Base-by-base conservation (phyloP, 2,888 invertebrate species). In the Rhyacophila evoluta region DNA sequence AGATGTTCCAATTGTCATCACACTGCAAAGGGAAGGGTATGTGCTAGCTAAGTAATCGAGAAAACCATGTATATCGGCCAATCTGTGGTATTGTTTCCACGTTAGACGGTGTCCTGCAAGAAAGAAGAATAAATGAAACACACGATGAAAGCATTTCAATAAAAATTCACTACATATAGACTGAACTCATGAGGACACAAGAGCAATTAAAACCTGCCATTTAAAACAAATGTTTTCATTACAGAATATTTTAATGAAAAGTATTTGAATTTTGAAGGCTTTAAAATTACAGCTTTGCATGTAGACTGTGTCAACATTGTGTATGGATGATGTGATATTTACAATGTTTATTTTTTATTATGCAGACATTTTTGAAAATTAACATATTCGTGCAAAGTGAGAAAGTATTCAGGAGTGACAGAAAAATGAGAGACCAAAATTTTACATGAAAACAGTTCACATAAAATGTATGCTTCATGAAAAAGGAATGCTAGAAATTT, bases 11-110 rank as follows among this genome's bases (percentile, higher is more conserved):
- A 97, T 95, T 4, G 90, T 91, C 84, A 92, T 90, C 0, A 95
- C 92, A 0, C 92, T 92, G 82, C 95, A 95, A 5, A 93, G 89
- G 19, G 94, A 91, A 0, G 95, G 95, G 86, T 92, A 95, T 0
- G 92, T 91, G 77, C 91, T 89, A 78, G 93, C 94, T 84, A 96
- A 87, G 83, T 92, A 93, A 83, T 94, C 93, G 83, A 96, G 85
- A 84, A 93, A 96, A 27, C 91, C 91, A 83, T 94, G 89, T 77
- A 96, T 93, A 82, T 93, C 92, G 0, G 88, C 87, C 27, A 95
- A 85, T 0, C 93, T 92, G 85, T 96, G 94, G 85, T 94, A 96
- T 74, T 94, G 92, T 83, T 91, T 90, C 95, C 95, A 96, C 81
- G 95, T 94, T 87, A 96, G 88, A 68, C 82, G 76, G 55, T 82